Evolutionary conservation across 2,113 vertebrate genomes (phyloP), one percentile per base, ranked within the genome.

Genomic region (Channa argus): DNA sequence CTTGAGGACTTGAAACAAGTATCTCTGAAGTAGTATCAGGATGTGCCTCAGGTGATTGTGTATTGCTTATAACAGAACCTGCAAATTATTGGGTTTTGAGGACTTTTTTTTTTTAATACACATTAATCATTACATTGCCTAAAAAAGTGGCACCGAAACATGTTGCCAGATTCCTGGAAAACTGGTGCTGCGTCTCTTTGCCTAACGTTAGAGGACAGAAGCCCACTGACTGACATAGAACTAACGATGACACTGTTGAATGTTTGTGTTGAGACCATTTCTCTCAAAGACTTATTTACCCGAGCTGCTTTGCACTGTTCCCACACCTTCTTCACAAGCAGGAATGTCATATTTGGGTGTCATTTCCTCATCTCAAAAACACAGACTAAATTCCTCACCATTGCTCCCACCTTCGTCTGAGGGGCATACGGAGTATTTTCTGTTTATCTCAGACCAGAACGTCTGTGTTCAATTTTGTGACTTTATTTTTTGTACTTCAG

Each of bases 271-370:
- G 50, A 68, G 50, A 53, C 15, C 44, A 36, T 69, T 59, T 60
- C 34, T 61, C 59, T 68, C 64, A 78, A 68, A 86, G 85, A 68
- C 6, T n/a, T 77, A 58, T 82, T 83, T 54, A 70, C 61, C 63
- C 77, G 60, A 41, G 49, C 38, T 9, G 63, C 60, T 52, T 65
- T 38, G 39, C 6, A 7, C 6, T 41, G 33, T 69, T 89, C 80
- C 84, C 78, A 88, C 74, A 76, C 73, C 51, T 73, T 51, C 79
- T 67, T 85, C 79, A 81, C 72, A 66, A 36, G 59, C 34, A 82
- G 91, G 90, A 92, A 93, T 93, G 85, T 91, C 71, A 76, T 86
- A 51, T 74, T 81, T 8, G n/a, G 64, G 85, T 91, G 91, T 77
- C 76, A 91, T 74, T 80, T 92, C 91, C 90, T 88, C 77, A 68